These are phyloP conservation scores for Heliconius hewitsoni DNA, from an alignment of 1,140 invertebrate genomes.

Conservation along the genomic window DNA sequence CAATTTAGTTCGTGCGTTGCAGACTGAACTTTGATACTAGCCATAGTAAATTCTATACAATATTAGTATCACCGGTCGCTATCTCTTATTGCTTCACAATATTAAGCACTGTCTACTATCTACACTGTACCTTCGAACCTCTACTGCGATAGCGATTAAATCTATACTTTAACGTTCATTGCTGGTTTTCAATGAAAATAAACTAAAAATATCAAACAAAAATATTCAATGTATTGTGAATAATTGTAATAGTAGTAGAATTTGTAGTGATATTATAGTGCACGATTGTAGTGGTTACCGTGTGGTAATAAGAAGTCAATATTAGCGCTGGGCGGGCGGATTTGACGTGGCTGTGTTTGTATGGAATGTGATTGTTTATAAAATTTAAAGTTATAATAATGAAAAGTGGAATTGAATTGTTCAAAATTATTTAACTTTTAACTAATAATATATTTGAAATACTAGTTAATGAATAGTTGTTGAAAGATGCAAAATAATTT, in stretches of 20 bases:
- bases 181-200: constrained; percentile 13
- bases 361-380: constrained; percentile 14
- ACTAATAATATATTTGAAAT: too few species aligned
- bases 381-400: background rate
- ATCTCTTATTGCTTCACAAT: constrained; percentile 49
- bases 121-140: constrained; percentile 13
- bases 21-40: constrained; percentile 29
- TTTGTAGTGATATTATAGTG: constrained; percentile 45
- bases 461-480: too few species aligned
- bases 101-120: constrained; percentile 48
- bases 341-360: constrained; percentile 16
- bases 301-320: constrained; percentile 78
- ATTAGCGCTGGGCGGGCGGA: constrained; percentile 72
- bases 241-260: constrained; percentile 24
- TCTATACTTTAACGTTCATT: constrained; percentile 9
- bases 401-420: too few species aligned
- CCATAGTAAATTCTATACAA: constrained; percentile 53
- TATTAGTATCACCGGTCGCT: constrained; percentile 54
- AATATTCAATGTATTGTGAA: background rate
- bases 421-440: too few species aligned
- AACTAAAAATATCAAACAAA: background rate
- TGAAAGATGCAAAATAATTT: too few species aligned
- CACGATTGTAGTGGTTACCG: constrained; percentile 55
- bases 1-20: constrained; percentile 4
- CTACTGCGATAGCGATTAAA: background rate